Base-by-base conservation (phyloP, 2,888 invertebrate species). In the Callinectes sapidus region DNA sequence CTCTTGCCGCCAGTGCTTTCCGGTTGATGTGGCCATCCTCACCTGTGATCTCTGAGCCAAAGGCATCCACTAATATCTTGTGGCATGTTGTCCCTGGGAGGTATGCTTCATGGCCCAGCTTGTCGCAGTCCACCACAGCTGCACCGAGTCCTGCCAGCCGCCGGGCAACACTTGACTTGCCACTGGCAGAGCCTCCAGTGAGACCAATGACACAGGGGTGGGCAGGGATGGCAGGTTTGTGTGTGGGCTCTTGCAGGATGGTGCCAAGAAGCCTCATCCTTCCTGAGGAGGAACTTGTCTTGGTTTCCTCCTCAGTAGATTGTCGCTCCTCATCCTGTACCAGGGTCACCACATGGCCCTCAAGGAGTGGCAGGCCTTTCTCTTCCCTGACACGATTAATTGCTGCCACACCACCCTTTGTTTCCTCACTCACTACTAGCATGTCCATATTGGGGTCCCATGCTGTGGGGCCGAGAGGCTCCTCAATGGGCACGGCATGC, bases 131-230 rank as follows among this genome's bases (percentile, higher is more conserved):
- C 5, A 99, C 97, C 86, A 98, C 96, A 5, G 97, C 97, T 5
- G 98, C 98, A 0, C 99, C 99, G 94, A 98, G 96, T 18, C 96
- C 96, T 95, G 97, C 96, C 94, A 97, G 96, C 95, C 97, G 97
- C 92, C 97, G 96, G 18, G 97, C 97, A 95, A 99, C 97, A 93
- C 97, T 97, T 94, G 97, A 97, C 96, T 99, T 99, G 0, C 99
- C 99, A 95, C 98, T 98, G 0, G 98, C 98, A 94, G 98, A 98
- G 39, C 98, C 98, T 93, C 99, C 99, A 10, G 99, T 98, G 89
- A 99, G 96, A 0, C 99, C 99, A 95, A 99, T 98, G 13, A 99
- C 97, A 95, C 99, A 99, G 0, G 99, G 99, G 95, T 95, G 95
- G 48, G 95, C 91, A 1, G 96, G 95, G 90, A 91, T 81, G 66